These are phyloP conservation scores for Drosophila mauritiana DNA, from an alignment of 1,140 invertebrate genomes.

Conservation along the genomic window DNA sequence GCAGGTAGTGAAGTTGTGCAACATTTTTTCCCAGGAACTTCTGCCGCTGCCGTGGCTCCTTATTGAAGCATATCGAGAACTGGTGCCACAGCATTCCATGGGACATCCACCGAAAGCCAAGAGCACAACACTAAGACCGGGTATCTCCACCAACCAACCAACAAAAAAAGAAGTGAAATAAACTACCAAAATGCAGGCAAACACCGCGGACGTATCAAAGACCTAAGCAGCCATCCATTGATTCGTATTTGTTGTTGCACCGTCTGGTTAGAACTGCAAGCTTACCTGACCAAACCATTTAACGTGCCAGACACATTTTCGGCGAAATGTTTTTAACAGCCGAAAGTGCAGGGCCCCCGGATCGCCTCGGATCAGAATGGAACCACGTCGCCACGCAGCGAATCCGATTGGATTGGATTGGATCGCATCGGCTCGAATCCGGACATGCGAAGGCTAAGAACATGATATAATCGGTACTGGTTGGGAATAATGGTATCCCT, in stretches of 20 bases:
- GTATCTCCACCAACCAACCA: slow-evolving; percentile 1
- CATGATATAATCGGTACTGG: slow-evolving; percentile 2
- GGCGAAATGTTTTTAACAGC: slow-evolving; percentile 78
- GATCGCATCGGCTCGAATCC: slow-evolving; percentile 26
- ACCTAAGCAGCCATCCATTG: slow-evolving; percentile 72
- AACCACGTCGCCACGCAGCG: slow-evolving; percentile 9
- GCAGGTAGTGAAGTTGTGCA: slow-evolving; percentile 80
- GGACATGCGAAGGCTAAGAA: slow-evolving; percentile 63
- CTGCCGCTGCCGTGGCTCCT: slow-evolving; percentile 61
- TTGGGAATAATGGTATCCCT: background rate
- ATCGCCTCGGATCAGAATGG: slow-evolving; percentile 17
- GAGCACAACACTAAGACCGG: slow-evolving; percentile 15
- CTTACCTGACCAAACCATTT: slow-evolving; percentile 75
- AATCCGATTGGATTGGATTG: slow-evolving; percentile 12
- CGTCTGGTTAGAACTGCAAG: slow-evolving; percentile 81
- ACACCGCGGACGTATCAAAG: slow-evolving; percentile 77
- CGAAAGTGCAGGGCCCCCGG: slow-evolving; percentile 60
- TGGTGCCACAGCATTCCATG: slow-evolving; percentile 81
- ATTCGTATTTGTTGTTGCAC: slow-evolving; percentile 76
- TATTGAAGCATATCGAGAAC: slow-evolving; percentile 77
- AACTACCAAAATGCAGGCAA: slow-evolving; percentile 54
- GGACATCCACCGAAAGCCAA: slow-evolving; percentile 73
- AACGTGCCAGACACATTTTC: slow-evolving; percentile 83
- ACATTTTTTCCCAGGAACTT: slow-evolving; percentile 83
- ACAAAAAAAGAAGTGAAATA: background rate